Evolutionary conservation across 2,888 invertebrate species (phyloP).

Genomic region (Callimorpha dominula): DNA sequence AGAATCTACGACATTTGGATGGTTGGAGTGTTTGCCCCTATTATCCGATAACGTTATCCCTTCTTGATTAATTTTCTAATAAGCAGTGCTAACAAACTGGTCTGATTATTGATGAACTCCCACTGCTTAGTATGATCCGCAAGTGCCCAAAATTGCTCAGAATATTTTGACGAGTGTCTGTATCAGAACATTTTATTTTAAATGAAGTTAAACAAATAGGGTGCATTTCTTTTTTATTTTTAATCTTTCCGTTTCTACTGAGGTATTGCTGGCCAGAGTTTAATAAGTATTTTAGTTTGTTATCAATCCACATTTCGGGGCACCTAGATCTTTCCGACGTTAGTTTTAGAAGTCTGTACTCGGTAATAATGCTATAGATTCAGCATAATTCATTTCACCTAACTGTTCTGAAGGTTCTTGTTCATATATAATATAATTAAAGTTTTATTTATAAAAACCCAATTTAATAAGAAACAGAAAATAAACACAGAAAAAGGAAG

Average conservation of each 20-base stretch:
- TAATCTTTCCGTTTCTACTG: neutral
- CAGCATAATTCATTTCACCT: no score
- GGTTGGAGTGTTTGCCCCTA: neutral
- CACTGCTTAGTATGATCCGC: neutral
- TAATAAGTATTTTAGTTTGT: neutral
- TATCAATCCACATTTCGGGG: neutral
- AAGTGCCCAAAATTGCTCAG: neutral
- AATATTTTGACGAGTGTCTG: neutral
- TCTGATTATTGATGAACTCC: constrained; percentile 5
- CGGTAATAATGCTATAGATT: no score
- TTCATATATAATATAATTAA: no score
- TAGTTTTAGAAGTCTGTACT: no score
- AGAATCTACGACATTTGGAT: no score
- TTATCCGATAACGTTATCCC: neutral
- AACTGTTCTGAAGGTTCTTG: no score
- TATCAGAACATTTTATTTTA: neutral
- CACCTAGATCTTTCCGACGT: no score
- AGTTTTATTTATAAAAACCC: no score
- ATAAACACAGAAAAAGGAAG: no score
- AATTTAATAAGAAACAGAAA: no score
- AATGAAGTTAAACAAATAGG: neutral
- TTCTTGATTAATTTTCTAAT: neutral
- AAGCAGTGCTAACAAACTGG: neutral
- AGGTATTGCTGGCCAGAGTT: neutral
- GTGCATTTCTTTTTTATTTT: neutral